Evolutionary conservation across 2,797 vertebrate species (phyloP).

Genomic region (Esox lucius): DNA sequence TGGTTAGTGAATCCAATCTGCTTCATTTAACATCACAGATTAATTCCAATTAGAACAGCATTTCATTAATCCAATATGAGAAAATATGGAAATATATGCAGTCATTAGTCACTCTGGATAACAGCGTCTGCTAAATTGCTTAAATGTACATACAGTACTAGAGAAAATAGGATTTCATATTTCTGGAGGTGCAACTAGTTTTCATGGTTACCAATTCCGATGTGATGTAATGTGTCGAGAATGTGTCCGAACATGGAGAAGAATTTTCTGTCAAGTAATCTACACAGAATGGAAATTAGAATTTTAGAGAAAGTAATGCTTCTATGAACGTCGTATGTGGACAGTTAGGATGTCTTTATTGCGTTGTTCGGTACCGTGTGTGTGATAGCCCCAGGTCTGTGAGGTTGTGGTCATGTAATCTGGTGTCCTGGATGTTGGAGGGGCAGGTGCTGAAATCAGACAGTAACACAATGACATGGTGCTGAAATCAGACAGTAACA

Average conservation of each 20-base stretch:
- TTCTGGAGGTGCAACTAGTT: background rate
- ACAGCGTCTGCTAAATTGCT: no score
- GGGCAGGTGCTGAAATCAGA: slow-evolving; percentile 35
- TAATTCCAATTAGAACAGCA: background rate
- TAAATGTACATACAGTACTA: background rate
- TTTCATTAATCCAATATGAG: no score
- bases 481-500: background rate
- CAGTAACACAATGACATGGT: slow-evolving; percentile 3
- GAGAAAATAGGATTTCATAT: background rate
- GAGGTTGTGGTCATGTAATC: background rate
- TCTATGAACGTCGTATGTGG: background rate
- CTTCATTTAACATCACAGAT: slow-evolving; percentile 9
- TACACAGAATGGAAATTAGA: slow-evolving; percentile 38
- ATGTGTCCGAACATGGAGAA: background rate
- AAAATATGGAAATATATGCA: no score
- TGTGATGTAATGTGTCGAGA: background rate
- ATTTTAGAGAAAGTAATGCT: background rate
- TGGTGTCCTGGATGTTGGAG: slow-evolving; percentile 8
- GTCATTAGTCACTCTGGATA: no score
- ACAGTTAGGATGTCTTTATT: background rate
- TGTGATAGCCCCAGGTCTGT: background rate
- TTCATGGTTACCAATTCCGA: slow-evolving; percentile 15
- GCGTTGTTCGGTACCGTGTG: slow-evolving; percentile 26
- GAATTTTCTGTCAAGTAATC: slow-evolving; percentile 32
- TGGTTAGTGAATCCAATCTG: background rate